These are phyloP conservation scores for Heliconius melpomene DNA, from an alignment of 1,140 invertebrate species.

Conservation along the genomic window DNA sequence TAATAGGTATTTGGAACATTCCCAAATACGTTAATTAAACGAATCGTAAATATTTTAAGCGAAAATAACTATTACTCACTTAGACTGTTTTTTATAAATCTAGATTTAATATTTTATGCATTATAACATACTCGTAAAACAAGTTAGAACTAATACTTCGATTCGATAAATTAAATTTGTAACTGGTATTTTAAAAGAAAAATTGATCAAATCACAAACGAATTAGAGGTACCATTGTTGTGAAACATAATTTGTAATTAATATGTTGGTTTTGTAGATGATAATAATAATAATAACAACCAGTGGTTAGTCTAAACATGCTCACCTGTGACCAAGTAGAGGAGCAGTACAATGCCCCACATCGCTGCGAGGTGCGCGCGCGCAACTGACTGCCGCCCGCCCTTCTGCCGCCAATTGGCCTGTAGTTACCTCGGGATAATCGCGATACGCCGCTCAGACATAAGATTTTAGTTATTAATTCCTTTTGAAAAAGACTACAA, in stretches of 20 bases:
- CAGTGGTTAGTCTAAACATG: background rate
- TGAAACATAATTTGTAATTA: too few relatives aligned
- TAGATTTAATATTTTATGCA: background rate
- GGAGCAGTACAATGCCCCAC: conserved; percentile 46
- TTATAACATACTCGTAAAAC: background rate
- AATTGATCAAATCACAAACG: too few relatives aligned
- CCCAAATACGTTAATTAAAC: conserved; percentile 44
- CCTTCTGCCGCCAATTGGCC: conserved; percentile 58
- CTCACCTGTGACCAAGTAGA: conserved; percentile 63
- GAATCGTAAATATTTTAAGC: conserved; percentile 32
- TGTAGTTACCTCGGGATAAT: conserved; percentile 51
- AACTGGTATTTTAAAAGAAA: background rate
- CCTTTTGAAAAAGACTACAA: background rate
- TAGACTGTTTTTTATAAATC: background rate
- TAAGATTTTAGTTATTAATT: background rate
- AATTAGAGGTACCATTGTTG: background rate
- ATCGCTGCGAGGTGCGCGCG: conserved; percentile 41
- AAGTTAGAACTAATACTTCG: background rate
- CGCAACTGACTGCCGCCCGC: conserved; percentile 53
- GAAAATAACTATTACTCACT: conserved; percentile 33
- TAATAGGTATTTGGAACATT: conserved; percentile 34
- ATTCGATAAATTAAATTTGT: background rate
- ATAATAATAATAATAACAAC: background rate
- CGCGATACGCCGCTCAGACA: conserved; percentile 33
- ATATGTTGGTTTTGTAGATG: background rate